These are phyloP conservation scores for Pteronotus mesoamericanus DNA, from an alignment of 2,797 vertebrate species.

Conservation along the genomic window DNA sequence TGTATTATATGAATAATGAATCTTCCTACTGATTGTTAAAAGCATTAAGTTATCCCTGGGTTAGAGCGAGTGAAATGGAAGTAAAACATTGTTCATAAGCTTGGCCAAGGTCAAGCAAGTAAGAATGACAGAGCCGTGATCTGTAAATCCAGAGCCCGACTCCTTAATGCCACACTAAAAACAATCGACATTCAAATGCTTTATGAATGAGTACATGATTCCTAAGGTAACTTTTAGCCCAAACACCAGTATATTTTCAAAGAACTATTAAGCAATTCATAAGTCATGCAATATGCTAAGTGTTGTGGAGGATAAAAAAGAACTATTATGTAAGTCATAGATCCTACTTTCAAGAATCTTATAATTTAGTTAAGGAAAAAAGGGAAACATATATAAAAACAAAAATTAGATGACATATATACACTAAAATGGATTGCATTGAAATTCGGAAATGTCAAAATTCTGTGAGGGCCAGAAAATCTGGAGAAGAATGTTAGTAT, in stretches of 20 bases:
- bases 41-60: not conserved
- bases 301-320: not conserved
- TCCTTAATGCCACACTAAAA: not conserved
- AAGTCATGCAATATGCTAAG: not conserved
- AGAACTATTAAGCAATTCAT: not conserved
- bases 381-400: not conserved
- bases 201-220: not conserved
- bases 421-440: not conserved
- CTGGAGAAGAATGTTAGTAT: not conserved
- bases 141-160: not conserved
- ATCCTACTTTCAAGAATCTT: not conserved
- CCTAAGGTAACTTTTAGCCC: not conserved
- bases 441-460: not conserved
- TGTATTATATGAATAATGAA: not conserved
- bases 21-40: not conserved
- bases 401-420: not conserved
- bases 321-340: not conserved
- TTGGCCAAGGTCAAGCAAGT: not conserved
- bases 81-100: not conserved
- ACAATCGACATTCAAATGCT: not conserved
- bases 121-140: not conserved
- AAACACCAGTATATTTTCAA: not conserved
- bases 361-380: not conserved
- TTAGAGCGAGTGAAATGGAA: constrained; percentile 28
- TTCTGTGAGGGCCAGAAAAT: not conserved